phyloP scores from a whole-genome alignment of 2,888 invertebrate genomes.

The Leptodirus hochenwartii region DNA sequence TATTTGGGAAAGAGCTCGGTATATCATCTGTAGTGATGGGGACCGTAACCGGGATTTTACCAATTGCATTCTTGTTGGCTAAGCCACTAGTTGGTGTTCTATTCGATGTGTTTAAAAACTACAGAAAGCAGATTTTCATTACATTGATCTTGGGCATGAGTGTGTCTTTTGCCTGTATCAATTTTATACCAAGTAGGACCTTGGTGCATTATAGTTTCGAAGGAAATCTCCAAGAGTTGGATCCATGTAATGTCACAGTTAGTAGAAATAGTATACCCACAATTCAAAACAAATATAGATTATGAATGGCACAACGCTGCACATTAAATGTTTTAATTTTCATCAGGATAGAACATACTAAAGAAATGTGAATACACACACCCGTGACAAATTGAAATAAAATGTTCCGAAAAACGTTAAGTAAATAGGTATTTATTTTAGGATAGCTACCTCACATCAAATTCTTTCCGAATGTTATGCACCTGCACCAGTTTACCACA shows the following conservation, averaged over 20 bases:
- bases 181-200: constrained; percentile 37
- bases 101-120: constrained; percentile 50
- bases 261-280: too few species aligned
- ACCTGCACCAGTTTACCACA: too few species aligned
- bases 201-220: constrained; percentile 14
- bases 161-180: constrained; percentile 46
- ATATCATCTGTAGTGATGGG: constrained; percentile 62
- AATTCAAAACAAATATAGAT: too few species aligned
- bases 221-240: constrained; percentile 16
- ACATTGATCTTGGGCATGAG: constrained; percentile 44
- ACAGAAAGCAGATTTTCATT: constrained; percentile 55
- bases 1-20: constrained; percentile 62
- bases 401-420: too few species aligned
- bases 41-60: constrained; percentile 51
- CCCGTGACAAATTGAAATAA: too few species aligned
- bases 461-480: too few species aligned
- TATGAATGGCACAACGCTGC: too few species aligned
- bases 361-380: too few species aligned
- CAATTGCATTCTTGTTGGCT: constrained; percentile 56
- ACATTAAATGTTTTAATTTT: too few species aligned
- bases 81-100: constrained; percentile 61
- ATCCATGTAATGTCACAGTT: constrained; percentile 25
- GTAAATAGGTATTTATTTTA: too few species aligned
- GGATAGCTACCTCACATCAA: too few species aligned
- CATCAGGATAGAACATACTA: too few species aligned